Base-by-base conservation (phyloP, 2,888 invertebrate genomes). In the Byasa hedistus region DNA sequence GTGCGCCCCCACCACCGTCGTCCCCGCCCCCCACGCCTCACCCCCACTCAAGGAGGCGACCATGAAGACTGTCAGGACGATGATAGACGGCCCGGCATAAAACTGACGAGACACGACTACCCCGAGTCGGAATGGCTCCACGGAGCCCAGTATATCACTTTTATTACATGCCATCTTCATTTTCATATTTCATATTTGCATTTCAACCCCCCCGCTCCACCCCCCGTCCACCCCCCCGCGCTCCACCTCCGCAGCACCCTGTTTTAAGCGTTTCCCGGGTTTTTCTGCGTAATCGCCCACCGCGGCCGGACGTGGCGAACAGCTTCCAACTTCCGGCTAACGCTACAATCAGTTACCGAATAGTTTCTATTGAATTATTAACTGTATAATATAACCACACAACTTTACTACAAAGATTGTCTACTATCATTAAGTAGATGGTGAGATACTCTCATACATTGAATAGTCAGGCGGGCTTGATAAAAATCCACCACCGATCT, bases 91-190 rank as follows among this genome's bases (percentile, higher is more conserved):
- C 93, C 89, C 89, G 84, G 93, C 92, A 94, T 94, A 94, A 94
- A 94, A 92, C 94, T 94, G 94, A 94, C 94, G 94, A 94, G 94
- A 93, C 93, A 93, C 92, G 92, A 73, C 80, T 82, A 92, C 93
- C 93, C 93, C 93, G 93, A 93, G 92, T 92, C 92, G 93, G 93
- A 94, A 95, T 94, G 94, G 94, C 94, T 93, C 94, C 93, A 93
- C 93, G 93, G 94, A 94, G 94, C 93, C 94, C 93, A 93, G 93
- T 95, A 94, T 94, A 94, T 95, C 94, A 94, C 94, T 94, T 95
- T 94, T 95, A 94, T 94, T 94, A 94, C 94, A 93, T 94, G 91
- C 93, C 93, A 93, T 93, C 93, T 93, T 93, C 93, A 93, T 93
- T 93, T 93, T 93, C 93, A 93, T 93, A 93, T 93, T 91, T 91